These are phyloP conservation scores for Synanthedon andrenaeformis DNA, from an alignment of 2,888 invertebrate species.

Conservation along the genomic window DNA sequence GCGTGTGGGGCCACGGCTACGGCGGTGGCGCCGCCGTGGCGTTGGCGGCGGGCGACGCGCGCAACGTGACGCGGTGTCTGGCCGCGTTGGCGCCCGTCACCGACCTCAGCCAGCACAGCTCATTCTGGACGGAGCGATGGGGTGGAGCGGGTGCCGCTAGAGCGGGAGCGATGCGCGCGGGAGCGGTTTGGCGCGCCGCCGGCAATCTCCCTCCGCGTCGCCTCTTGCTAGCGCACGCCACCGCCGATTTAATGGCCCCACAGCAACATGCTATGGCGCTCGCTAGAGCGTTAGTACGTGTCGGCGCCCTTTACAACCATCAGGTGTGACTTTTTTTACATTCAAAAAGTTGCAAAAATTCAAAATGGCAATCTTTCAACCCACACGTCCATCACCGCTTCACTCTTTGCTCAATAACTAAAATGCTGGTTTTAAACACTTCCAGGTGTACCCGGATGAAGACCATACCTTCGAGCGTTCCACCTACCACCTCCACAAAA, in stretches of 20 bases:
- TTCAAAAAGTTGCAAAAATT: constrained; percentile 11
- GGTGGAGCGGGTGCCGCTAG: constrained; percentile 83
- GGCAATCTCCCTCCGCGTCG: constrained; percentile 75
- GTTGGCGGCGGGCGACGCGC: constrained; percentile 81
- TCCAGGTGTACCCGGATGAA: constrained; percentile 89
- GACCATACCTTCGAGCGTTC: constrained; percentile 81
- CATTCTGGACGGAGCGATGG: constrained; percentile 91
- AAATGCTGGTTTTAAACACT: not conserved
- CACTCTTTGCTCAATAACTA: too few relatives aligned
- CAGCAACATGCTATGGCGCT: constrained; percentile 89
- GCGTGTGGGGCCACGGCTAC: constrained; percentile 88
- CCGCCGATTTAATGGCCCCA: constrained; percentile 87
- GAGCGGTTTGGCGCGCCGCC: constrained; percentile 83
- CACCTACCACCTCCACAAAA: constrained; percentile 81
- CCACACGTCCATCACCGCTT: too few relatives aligned
- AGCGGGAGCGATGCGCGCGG: constrained; percentile 78
- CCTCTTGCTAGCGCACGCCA: constrained; percentile 81
- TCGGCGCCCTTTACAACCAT: constrained; percentile 84
- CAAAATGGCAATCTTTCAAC: not conserved
- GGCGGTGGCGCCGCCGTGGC: constrained; percentile 89
- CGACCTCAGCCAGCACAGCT: constrained; percentile 84
- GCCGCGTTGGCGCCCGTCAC: constrained; percentile 89
- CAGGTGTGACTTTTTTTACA: constrained; percentile 70
- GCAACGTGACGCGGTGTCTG: constrained; percentile 85
- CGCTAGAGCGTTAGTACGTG: constrained; percentile 83